Conservation (phyloP, 2,113 vertebrate species). For the Podarcis muralis region DNA sequence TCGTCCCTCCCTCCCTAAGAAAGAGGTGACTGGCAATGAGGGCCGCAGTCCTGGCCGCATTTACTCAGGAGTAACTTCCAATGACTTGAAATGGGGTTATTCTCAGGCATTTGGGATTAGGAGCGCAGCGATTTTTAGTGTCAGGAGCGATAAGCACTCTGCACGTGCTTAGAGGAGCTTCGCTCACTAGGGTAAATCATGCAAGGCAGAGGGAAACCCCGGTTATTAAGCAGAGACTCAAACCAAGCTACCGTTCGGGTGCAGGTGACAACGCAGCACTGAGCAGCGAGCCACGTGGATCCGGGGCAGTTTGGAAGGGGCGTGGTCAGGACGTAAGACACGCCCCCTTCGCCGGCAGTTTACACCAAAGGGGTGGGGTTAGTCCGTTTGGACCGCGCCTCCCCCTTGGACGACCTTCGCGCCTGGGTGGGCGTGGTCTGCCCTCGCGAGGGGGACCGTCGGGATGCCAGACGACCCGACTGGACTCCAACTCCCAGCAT, state of each 20-base stretch:
- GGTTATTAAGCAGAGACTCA: background rate
- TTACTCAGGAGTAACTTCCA: background rate
- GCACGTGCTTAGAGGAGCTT: background rate
- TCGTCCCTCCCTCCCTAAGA: too few species aligned
- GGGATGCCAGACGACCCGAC: too few species aligned
- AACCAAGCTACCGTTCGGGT: accelerated
- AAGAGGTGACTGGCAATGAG: too few species aligned
- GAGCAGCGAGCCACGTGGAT: background rate
- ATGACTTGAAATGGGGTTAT: background rate
- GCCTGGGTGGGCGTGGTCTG: background rate
- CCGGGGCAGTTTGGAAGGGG: background rate
- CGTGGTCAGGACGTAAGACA: background rate
- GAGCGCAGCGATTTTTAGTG: too few species aligned
- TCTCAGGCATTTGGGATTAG: too few species aligned
- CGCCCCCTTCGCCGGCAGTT: background rate
- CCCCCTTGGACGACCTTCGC: accelerated
- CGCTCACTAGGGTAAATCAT: too few species aligned
- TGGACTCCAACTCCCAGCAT: too few species aligned
- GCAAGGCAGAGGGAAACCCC: background rate
- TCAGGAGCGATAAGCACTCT: background rate
- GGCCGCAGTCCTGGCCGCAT: background rate
- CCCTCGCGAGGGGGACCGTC: too few species aligned
- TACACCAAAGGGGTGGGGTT: background rate
- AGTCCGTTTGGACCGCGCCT: background rate
- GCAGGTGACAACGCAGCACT: background rate